Evolutionary conservation across 2,113 vertebrate genomes (phyloP).

Genomic region (Ptychochromis oligacanthus): DNA sequence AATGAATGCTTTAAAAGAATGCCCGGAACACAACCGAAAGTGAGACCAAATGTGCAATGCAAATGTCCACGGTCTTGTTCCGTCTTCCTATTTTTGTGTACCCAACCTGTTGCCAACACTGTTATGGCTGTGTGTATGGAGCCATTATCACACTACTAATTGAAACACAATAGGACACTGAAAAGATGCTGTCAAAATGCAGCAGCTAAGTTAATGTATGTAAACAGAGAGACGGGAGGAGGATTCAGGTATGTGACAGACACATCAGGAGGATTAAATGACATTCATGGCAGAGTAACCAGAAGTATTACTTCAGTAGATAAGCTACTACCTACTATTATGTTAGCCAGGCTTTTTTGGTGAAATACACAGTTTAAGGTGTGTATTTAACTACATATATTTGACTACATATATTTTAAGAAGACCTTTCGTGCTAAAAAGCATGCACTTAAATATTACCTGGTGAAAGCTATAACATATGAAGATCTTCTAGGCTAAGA

Average conservation of each 20-base stretch:
- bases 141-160: background rate
- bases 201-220: no score
- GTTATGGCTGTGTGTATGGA: background rate
- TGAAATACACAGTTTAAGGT: background rate
- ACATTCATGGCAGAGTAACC: no score
- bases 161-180: background rate
- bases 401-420: background rate
- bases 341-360: no score
- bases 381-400: background rate
- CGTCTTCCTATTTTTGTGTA: background rate
- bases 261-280: no score
- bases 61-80: background rate
- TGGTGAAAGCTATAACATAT: background rate
- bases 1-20: background rate
- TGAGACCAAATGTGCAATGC: background rate
- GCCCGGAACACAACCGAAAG: fast-evolving
- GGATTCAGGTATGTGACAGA: no score
- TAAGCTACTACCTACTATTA: no score
- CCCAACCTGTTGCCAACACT: background rate
- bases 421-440: background rate
- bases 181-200: background rate
- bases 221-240: no score
- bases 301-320: no score
- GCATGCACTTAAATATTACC: background rate
- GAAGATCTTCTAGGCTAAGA: background rate